A percentile compares a stretch with the other conserved stretches of the same genome.
Evolutionary conservation across 2,888 invertebrate species (phyloP).

Genomic region (Pteria penguin): DNA sequence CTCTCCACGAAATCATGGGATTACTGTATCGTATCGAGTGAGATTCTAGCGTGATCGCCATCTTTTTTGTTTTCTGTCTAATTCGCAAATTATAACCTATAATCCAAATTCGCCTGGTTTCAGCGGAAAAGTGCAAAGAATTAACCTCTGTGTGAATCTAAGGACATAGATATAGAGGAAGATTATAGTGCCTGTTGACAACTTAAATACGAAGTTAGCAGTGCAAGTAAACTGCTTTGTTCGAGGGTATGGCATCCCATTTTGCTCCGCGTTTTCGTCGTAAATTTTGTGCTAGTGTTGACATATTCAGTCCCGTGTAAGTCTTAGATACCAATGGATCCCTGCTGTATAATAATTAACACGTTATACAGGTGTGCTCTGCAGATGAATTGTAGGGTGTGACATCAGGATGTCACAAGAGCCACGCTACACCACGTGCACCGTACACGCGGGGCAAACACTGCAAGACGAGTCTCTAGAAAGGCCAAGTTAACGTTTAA

Average conservation of each 20-base stretch:
- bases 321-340: neutral
- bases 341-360: neutral
- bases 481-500: no score
- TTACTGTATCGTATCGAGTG: conserved; percentile 28
- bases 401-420: no score
- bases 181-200: conserved; percentile 40
- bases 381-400: no score
- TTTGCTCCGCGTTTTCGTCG: neutral
- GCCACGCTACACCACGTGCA: no score
- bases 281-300: conserved; percentile 31
- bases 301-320: conserved; percentile 31
- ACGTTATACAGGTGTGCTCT: conserved; percentile 12
- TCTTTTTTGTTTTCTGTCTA: conserved; percentile 39
- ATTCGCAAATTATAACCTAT: conserved; percentile 45
- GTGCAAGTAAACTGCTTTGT: conserved; percentile 40
- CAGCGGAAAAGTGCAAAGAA: conserved; percentile 26
- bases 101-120: conserved; percentile 21
- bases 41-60: conserved; percentile 33
- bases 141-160: conserved; percentile 41
- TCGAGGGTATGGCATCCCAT: conserved; percentile 30
- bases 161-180: conserved; percentile 33
- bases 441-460: no score
- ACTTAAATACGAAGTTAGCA: conserved; percentile 36
- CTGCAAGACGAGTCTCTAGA: no score
- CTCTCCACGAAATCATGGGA: conserved; percentile 21